Evolutionary conservation across 2,888 invertebrate species (phyloP), one percentile per base, ranked within the genome.

Genomic region (Aromia moschata): DNA sequence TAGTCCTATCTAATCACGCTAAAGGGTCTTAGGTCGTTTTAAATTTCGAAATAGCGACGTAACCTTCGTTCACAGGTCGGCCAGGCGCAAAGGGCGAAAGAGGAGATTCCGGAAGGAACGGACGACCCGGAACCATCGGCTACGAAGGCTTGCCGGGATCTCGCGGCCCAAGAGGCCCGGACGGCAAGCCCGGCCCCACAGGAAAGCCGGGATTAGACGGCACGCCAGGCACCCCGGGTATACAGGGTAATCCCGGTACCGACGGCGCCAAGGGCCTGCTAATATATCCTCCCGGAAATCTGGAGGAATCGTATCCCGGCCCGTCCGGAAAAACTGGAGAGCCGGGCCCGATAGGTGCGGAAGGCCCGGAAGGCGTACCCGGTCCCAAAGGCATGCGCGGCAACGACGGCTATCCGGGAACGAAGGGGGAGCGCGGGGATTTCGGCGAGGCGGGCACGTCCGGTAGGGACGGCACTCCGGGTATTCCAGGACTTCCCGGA

Each of bases 101-200:
- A 0, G 87, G 87, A 14, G 82, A 83, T 11, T 67, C 78, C 37
- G 87, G 85, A 20, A 69, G 82, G 16, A 77, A 82, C 56, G 86
- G 86, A 10, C 76, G 79, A 16, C 77, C 81, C 0, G 85, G 84
- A n/a, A 61, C 77, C 17, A 79, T 80, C 30, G 91, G 91, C 53
- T 83, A 81, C 43, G 81, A 81, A 4, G 93, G 92, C 43, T 77
- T 85, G 0, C 80, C 81, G 33, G 89, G 89, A 75, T 75, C 76
- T 9, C 76, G 78, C 43, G 86, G 86, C 14, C 71, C 77, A 10
- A 81, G 81, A 74, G 78, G 86, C 38, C 54, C 80, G 76, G 54
- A 62, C 78, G 86, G 85, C 58, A 83, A 80, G 31, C 69, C 79
- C 1, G 88, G 88, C 3, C 57, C 75, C 1, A 62, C 73, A 1